Evolutionary conservation across 64 coral and sea anemone species (phyloP).

Genomic region (Montipora foliosa): DNA sequence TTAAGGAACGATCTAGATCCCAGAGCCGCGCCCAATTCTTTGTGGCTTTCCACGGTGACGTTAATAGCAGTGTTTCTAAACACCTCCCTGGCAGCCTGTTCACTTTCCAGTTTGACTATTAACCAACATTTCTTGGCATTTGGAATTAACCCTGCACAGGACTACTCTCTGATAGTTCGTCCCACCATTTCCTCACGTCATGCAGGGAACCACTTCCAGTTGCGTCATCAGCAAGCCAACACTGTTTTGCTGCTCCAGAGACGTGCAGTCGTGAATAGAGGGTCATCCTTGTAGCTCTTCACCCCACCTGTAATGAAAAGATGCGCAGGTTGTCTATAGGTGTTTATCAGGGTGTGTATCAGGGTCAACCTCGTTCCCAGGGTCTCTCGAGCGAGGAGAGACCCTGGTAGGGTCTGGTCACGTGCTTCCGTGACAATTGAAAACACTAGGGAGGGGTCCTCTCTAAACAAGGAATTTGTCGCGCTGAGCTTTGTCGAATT

Average conservation of each 20-base stretch:
- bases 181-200: conserved; percentile 5
- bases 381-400: too few relatives aligned
- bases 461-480: too few relatives aligned
- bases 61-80: neutral
- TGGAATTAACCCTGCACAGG: neutral
- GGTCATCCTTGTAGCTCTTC: too few relatives aligned
- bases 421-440: too few relatives aligned
- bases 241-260: neutral
- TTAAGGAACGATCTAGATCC: neutral
- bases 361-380: too few relatives aligned
- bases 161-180: conserved; percentile 6
- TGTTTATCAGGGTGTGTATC: neutral
- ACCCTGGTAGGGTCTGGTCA: too few relatives aligned
- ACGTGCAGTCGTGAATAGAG: neutral
- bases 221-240: conserved; percentile 21
- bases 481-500: too few relatives aligned
- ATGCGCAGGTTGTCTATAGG: neutral
- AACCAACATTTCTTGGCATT: conserved; percentile 25
- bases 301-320: neutral
- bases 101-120: neutral
- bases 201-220: conserved; percentile 4
- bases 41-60: neutral
- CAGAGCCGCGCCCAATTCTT: neutral
- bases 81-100: neutral
- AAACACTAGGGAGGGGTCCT: too few relatives aligned